Evolutionary conservation across 2,888 invertebrate species (phyloP), one percentile per base, ranked within the genome.

Genomic region (Pimpla rufipes): DNA sequence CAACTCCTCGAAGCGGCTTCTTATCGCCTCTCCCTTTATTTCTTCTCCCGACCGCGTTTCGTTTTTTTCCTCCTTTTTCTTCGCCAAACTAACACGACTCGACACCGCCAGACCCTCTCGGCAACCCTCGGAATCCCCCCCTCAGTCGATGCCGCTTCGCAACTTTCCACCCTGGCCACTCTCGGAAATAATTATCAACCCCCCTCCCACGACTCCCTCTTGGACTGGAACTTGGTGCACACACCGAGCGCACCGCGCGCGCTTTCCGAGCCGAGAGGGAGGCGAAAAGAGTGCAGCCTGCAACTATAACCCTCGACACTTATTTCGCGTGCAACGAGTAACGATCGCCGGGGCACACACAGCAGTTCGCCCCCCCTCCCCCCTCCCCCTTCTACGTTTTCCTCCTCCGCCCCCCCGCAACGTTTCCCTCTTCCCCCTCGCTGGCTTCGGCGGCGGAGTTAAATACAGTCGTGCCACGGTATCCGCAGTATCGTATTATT

Each of bases 321-420:
- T 71, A 76, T 83, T 83, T 83, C 79, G 83, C 83, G 79, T 79
- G 83, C 79, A 76, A 79, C 66, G 83, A 83, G 79, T 83, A 83
- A 83, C 83, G 83, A 83, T 83, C 83, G 83, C 67, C 23, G 45
- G 76, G 75, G 50, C 37, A 57, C 67, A 64, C 67, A 64, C 45
- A 71, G 37, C 70, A 67, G 47, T 16, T 29, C 2, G 16, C 73
- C 47, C 37, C 37, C 37, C 16, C 16, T n/a, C 5, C 47, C 8
- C 47, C 47, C n/a, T 13, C 0, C 3, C 47, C 47, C 47, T 2
- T n/a, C n/a, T n/a, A 1, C 29, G 3, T 5, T 5, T n/a, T n/a
- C n/a, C n/a, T 1, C 47, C 8, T n/a, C 47, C n/a, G n/a, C 2
- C 7, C 47, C 47, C 47, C 2, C 47, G n/a, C n/a, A 1, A 8